These are phyloP conservation scores for Parelbella ahira DNA, from an alignment of 2,888 invertebrate species.

Conservation along the genomic window DNA sequence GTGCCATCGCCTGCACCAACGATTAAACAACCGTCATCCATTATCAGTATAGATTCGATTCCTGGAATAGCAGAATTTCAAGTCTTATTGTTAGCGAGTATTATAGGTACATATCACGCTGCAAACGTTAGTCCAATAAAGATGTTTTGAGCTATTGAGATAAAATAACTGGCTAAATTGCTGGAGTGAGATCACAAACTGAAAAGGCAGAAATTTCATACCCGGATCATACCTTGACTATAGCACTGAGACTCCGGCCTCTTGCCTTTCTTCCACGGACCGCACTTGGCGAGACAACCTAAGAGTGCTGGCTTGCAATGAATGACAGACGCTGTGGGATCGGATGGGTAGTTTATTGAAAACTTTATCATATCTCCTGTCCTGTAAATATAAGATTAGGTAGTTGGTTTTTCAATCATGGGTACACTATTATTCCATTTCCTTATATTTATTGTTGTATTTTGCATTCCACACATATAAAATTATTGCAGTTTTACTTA, in stretches of 20 bases:
- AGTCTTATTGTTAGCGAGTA: no score
- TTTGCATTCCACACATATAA: no score
- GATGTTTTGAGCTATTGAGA: no score
- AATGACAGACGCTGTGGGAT: conserved; percentile 72
- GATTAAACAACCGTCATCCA: conserved; percentile 82
- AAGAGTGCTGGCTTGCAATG: conserved; percentile 79
- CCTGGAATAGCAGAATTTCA: conserved; percentile 51
- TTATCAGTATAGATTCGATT: conserved; percentile 83
- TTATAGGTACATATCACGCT: no score
- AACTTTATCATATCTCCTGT: conserved; percentile 81
- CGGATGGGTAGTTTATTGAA: conserved; percentile 76
- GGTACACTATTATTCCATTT: no score
- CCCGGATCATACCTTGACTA: conserved; percentile 81
- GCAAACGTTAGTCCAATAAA: no score
- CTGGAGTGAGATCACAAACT: no score
- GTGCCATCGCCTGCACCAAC: conserved; percentile 94
- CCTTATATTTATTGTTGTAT: no score
- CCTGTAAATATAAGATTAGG: conserved; percentile 51
- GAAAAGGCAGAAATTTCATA: no score
- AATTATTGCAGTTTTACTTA: no score
- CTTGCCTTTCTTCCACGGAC: conserved; percentile 72
- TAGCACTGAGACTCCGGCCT: conserved; percentile 81
- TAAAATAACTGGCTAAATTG: no score
- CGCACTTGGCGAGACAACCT: conserved; percentile 84
- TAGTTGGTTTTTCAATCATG: no score